Base-by-base conservation (phyloP, 1,140 invertebrate genomes). In the Solenopsis invicta region DNA sequence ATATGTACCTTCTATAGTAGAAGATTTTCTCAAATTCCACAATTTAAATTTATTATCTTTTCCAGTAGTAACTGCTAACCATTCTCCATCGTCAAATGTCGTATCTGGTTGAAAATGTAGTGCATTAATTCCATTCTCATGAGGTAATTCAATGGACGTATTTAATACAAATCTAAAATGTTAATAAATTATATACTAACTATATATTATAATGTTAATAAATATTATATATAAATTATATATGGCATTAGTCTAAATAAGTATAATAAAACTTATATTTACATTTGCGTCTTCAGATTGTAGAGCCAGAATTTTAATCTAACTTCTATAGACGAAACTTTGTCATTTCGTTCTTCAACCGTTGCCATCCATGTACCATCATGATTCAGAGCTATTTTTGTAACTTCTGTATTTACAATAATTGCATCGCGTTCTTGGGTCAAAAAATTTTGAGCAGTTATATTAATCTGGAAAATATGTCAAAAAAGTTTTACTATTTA, bases 291-390 rank as follows among this genome's bases (percentile, higher is more conserved):
- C 9, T 96, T 94, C 3, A 93, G 87, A 87, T 97, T 94, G 91
- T 96, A 98, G 69, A 96, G 91, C 98, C 98, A 99, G 94, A 98
- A 98, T 92, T 98, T 98, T 0, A 99, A 93, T 56, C 97, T 94
- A 1, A 97, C 94, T 95, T 98, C 97, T 5, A 96, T 94, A 48
- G 92, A 94, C 2, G 96, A 96, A 82, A 96, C 94, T 62, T 95
- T 94, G 86, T 96, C 96, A 87, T 96, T 94, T 89, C 97, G 96
- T 66, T 96, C 95, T 94, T 98, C 98, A 8, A 97, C 96, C 1
- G 98, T 98, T 24, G 96, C 97, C 95, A 98, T 95, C 98, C 98
- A 98, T n/a, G 95, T 91, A 0, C 97, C 97, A 93, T 96, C 94
- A 61, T 95, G 94, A 93, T 96, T 97, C 71, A 98, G 95, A 0